Evolutionary conservation across 2,888 invertebrate species (phyloP).

Genomic region (Erebia epiphron): DNA sequence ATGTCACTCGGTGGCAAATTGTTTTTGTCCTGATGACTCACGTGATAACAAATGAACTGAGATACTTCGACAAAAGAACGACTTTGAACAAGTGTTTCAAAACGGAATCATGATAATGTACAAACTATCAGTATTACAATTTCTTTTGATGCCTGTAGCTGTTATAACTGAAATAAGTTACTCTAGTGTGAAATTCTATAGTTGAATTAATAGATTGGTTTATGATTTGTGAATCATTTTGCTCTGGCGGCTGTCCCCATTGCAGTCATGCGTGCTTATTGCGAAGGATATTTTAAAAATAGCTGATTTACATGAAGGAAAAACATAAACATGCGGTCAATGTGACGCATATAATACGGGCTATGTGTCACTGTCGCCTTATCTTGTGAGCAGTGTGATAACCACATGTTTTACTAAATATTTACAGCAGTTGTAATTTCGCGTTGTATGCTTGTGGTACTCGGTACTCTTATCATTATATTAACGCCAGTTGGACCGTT

Average conservation of each 20-base stretch:
- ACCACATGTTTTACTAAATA: slow-evolving; percentile 65
- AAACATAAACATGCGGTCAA: slow-evolving; percentile 40
- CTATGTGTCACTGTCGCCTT: slow-evolving; percentile 75
- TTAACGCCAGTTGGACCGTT: slow-evolving; percentile 45
- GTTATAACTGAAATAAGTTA: not conserved
- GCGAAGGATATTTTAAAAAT: slow-evolving; percentile 8
- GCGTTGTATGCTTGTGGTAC: slow-evolving; percentile 62
- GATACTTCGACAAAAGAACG: slow-evolving; percentile 14
- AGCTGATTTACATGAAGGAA: slow-evolving; percentile 16
- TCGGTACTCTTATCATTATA: slow-evolving; percentile 50
- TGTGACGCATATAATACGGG: slow-evolving; percentile 53
- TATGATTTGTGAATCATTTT: not conserved
- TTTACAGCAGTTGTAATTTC: slow-evolving; percentile 65
- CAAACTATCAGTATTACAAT: not conserved
- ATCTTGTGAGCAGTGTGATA: slow-evolving; percentile 58
- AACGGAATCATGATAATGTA: slow-evolving; percentile 15
- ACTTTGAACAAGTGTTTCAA: slow-evolving; percentile 20
- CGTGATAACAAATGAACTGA: slow-evolving; percentile 30
- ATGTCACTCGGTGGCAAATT: slow-evolving; percentile 37
- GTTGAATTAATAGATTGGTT: not conserved
- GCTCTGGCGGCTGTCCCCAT: not conserved
- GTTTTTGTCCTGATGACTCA: slow-evolving; percentile 41
- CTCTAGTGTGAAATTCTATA: not conserved
- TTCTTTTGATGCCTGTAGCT: not conserved
- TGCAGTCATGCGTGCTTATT: not conserved